phyloP scores from a whole-genome alignment of 2,797 vertebrate species.

The Fistularia commersonii region DNA sequence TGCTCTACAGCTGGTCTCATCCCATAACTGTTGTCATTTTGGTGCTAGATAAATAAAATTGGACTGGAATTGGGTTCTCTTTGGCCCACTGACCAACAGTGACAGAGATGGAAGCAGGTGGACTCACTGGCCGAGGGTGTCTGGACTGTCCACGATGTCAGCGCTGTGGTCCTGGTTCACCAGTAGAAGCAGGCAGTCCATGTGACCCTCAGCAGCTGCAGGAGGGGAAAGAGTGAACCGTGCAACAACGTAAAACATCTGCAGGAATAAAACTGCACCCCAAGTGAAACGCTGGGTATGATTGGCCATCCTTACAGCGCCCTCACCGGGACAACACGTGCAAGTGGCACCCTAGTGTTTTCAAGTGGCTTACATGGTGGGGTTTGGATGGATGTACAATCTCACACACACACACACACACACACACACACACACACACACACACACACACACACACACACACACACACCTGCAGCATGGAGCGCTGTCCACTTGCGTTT shows the following conservation, averaged over 20 bases:
- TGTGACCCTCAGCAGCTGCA: conserved; percentile 88
- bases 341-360: no score
- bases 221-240: conserved; percentile 8
- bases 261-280: background rate
- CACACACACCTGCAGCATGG: conserved; percentile 84
- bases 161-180: conserved; percentile 83
- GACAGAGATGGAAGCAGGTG: background rate
- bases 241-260: background rate
- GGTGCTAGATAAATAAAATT: no score
- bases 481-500: conserved; percentile 86
- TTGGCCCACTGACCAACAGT: background rate
- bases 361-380: no score
- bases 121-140: conserved; percentile 87
- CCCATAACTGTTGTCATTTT: no score
- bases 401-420: no score
- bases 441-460: background rate
- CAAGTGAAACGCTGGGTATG: no score
- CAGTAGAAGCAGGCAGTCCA: conserved; percentile 90
- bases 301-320: no score
- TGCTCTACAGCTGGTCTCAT: no score
- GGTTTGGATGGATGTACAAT: no score
- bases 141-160: conserved; percentile 85
- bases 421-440: no score
- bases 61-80: no score
- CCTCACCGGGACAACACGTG: no score